Evolutionary conservation across 2,797 vertebrate species (phyloP).

Genomic region (Chiropotes sagulatus): DNA sequence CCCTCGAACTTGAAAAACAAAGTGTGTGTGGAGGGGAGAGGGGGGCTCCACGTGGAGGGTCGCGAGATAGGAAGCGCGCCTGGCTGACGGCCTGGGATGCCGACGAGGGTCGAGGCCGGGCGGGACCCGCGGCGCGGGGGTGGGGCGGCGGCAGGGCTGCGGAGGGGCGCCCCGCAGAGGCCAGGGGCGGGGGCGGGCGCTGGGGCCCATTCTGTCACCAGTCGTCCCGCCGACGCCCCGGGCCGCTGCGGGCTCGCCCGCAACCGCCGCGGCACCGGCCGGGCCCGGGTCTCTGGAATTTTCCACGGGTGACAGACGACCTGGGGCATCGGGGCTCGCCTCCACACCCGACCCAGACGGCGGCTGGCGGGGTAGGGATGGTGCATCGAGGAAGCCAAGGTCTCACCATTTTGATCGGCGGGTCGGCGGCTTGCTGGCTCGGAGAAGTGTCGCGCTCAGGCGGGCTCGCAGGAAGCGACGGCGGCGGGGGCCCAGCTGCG

Average conservation of each 20-base stretch:
- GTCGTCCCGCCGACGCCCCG: not conserved
- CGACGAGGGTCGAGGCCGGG: not conserved
- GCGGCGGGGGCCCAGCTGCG: conserved; percentile 35
- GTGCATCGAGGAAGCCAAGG: conserved; percentile 27
- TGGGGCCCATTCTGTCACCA: conserved; percentile 31
- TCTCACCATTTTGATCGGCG: conserved; percentile 85
- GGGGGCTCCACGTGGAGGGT: not conserved
- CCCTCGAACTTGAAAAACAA: conserved; percentile 24
- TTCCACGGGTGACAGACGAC: not conserved
- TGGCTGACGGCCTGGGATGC: not conserved
- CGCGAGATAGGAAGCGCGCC: not conserved
- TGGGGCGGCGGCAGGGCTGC: not conserved
- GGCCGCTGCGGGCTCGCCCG: not conserved
- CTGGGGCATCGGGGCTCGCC: not conserved
- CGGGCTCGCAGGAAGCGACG: conserved; percentile 55
- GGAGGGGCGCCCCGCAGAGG: not conserved
- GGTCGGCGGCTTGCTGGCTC: conserved; percentile 60
- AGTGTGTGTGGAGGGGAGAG: not conserved
- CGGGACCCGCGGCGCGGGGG: not conserved
- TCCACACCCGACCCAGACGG: not conserved
- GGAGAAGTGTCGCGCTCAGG: conserved; percentile 10
- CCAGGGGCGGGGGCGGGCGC: not conserved
- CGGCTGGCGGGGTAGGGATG: not conserved
- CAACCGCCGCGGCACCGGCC: not conserved
- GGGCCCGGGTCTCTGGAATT: conserved; percentile 47